These are phyloP conservation scores for Microcebus tavaratra DNA, from an alignment of 2,113 vertebrate species.

Conservation along the genomic window DNA sequence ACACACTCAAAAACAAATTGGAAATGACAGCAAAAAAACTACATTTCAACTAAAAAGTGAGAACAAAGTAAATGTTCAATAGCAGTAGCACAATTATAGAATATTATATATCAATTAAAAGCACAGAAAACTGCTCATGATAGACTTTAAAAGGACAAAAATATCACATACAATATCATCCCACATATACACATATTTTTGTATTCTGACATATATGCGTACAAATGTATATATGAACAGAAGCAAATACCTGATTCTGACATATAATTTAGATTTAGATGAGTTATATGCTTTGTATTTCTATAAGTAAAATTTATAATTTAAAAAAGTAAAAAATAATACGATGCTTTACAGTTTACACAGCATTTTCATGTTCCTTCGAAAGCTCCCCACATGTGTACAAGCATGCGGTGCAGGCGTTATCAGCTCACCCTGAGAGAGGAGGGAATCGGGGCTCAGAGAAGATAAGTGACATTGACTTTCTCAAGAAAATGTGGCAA, in stretches of 20 bases:
- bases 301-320: neutral
- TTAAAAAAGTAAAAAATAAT: neutral
- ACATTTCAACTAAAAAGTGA: neutral
- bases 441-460: neutral
- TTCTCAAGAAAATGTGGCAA: slow-evolving; percentile 4
- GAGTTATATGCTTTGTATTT: neutral
- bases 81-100: neutral
- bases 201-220: neutral
- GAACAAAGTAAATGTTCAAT: neutral
- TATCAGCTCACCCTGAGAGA: rapidly evolving
- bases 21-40: neutral
- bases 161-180: no score
- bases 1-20: neutral
- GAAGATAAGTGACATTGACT: neutral
- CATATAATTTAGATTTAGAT: neutral
- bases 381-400: neutral
- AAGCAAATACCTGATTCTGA: neutral
- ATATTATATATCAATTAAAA: neutral
- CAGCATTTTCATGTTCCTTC: neutral
- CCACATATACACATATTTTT: neutral
- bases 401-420: rapidly evolving
- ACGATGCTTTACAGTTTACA: neutral
- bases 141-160: neutral
- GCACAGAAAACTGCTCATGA: neutral
- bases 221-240: neutral